These are phyloP conservation scores for Drosophila pseudotalamancana DNA, from an alignment of 2,888 invertebrate genomes.

Conservation along the genomic window DNA sequence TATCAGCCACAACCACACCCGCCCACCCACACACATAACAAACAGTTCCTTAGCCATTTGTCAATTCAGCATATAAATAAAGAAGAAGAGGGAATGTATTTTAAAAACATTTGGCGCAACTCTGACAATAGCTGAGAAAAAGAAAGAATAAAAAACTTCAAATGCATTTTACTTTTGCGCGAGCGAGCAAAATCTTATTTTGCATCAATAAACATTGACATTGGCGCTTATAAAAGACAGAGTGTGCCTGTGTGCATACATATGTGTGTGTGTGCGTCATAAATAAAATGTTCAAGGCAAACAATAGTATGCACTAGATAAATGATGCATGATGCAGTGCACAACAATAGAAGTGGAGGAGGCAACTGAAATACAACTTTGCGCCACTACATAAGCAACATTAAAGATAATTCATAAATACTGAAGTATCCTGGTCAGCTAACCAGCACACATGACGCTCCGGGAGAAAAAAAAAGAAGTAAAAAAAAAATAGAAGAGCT, in stretches of 20 bases:
- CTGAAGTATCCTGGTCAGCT: conserved; percentile 4
- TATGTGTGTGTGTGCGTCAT: background rate
- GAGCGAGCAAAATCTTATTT: conserved; percentile 62
- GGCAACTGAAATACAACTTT: conserved; percentile 24
- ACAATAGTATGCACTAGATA: conserved; percentile 49
- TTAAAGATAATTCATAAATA: conserved; percentile 29
- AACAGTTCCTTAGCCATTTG: conserved; percentile 24
- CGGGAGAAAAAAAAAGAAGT: background rate
- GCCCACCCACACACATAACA: conserved; percentile 1
- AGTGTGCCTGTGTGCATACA: background rate
- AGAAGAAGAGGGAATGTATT: background rate
- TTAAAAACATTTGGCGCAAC: conserved; percentile 14
- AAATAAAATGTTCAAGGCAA: conserved; percentile 42
- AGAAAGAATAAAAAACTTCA: conserved; percentile 22
- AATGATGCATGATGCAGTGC: conserved; percentile 57
- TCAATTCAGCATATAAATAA: conserved; percentile 21
- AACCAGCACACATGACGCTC: conserved; percentile 14
- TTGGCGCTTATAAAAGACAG: conserved; percentile 37
- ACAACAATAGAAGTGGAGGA: conserved; percentile 42
- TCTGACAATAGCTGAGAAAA: conserved; percentile 32
- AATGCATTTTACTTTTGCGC: conserved; percentile 37
- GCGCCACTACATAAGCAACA: conserved; percentile 35
- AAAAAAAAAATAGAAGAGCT: too few species aligned
- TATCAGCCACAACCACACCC: conserved; percentile 12
- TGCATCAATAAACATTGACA: conserved; percentile 78